Percentiles rank a stretch among this genome's conserved stretches.
phyloP scores from a whole-genome alignment of 2,888 invertebrate species.

The Augochlorella aurata region DNA sequence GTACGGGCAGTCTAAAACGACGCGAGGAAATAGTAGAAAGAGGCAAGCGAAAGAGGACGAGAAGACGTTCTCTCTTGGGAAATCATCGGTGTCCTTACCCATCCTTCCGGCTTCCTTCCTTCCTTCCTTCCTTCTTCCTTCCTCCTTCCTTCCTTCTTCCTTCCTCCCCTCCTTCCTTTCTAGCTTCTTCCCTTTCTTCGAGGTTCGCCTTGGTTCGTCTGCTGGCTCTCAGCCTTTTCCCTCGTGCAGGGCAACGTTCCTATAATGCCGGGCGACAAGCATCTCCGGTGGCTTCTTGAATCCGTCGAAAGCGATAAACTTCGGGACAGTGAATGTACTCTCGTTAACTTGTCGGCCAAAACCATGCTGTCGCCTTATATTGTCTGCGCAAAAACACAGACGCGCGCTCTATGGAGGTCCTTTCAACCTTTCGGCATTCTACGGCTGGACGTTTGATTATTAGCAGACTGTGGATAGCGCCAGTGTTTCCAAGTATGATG shows the following conservation, averaged over 20 bases:
- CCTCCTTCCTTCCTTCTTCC: constrained; percentile 49
- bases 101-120: constrained; percentile 47
- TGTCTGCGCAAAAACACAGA: background rate
- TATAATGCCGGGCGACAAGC: constrained; percentile 61
- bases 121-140: constrained; percentile 38
- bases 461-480: background rate
- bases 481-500: background rate
- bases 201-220: constrained; percentile 46
- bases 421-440: background rate
- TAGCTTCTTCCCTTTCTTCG: background rate
- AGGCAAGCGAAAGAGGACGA: constrained; percentile 51
- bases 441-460: background rate
- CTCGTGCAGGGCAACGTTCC: constrained; percentile 38
- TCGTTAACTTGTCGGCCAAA: constrained; percentile 38
- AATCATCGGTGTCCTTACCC: constrained; percentile 77
- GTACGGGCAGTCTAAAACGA: constrained; percentile 27
- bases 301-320: constrained; percentile 57
- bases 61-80: constrained; percentile 73
- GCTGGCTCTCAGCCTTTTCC: constrained; percentile 25
- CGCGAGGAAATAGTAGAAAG: constrained; percentile 46
- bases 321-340: constrained; percentile 30
- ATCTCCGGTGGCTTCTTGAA: constrained; percentile 40
- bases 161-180: constrained; percentile 20
- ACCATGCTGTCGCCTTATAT: background rate
- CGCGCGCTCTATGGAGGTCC: background rate